Evolutionary conservation across 2,113 vertebrate species (phyloP).

Genomic region (Ondatra zibethicus): DNA sequence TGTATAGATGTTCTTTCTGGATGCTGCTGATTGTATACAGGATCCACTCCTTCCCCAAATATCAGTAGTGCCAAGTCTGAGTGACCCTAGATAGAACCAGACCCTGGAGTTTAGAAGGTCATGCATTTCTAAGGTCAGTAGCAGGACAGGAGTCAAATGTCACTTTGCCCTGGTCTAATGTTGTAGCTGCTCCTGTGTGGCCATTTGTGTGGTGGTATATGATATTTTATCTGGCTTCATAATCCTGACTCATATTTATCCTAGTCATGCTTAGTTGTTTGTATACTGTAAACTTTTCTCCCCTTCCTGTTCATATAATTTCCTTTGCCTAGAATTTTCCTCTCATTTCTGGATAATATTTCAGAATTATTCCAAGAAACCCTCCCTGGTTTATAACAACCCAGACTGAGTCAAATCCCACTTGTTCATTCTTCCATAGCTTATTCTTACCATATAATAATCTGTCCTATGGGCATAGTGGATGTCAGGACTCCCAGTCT

Average conservation of each 20-base stretch:
- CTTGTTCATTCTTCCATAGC: slow-evolving; percentile 19
- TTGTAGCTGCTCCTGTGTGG: neutral
- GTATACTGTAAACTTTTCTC: neutral
- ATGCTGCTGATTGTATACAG: neutral
- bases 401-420: slow-evolving; percentile 39
- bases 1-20: neutral
- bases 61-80: slow-evolving; percentile 13
- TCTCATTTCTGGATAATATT: slow-evolving; percentile 52
- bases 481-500: neutral
- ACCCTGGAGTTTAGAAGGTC: slow-evolving; percentile 32
- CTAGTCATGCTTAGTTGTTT: slow-evolving; percentile 16
- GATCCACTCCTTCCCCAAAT: neutral
- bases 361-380: slow-evolving; percentile 9
- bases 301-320: slow-evolving; percentile 25
- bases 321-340: neutral
- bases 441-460: slow-evolving; percentile 12
- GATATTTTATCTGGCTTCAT: slow-evolving; percentile 23
- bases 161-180: neutral
- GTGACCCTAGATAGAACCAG: slow-evolving; percentile 15
- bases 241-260: slow-evolving; percentile 47
- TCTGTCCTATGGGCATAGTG: neutral
- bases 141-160: slow-evolving; percentile 1
- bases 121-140: neutral
- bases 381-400: neutral
- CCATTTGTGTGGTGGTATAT: neutral